Conservation (phyloP, 2,888 invertebrate species). For the Thyatira batis region DNA sequence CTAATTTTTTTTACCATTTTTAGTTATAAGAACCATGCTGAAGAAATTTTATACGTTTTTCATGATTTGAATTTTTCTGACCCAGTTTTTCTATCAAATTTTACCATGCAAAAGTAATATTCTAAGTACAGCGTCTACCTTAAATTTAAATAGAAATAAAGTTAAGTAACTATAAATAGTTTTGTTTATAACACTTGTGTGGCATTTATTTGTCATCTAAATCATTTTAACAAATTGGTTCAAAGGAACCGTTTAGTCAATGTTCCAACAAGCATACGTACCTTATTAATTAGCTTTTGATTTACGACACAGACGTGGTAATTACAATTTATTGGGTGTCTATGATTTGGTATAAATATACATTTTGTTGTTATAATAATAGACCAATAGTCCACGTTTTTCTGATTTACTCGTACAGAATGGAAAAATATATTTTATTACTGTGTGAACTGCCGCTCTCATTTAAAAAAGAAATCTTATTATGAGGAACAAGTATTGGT, state of each 20-base stretch:
- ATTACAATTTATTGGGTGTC: conserved; percentile 19
- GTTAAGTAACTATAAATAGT: too few relatives aligned
- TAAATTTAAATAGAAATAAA: too few relatives aligned
- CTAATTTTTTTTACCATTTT: too few relatives aligned
- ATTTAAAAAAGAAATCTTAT: too few relatives aligned
- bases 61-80: too few relatives aligned
- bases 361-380: conserved; percentile 4
- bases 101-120: too few relatives aligned
- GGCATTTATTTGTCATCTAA: background rate
- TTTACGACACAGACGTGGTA: conserved; percentile 33
- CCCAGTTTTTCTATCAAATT: too few relatives aligned
- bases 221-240: background rate
- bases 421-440: background rate
- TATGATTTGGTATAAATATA: conserved; percentile 10
- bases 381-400: background rate
- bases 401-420: background rate
- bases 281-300: conserved; percentile 41
- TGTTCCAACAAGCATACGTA: conserved; percentile 23
- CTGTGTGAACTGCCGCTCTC: background rate
- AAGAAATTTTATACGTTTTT: too few relatives aligned
- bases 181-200: too few relatives aligned
- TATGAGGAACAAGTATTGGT: too few relatives aligned
- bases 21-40: too few relatives aligned
- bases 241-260: conserved; percentile 26
- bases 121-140: too few relatives aligned